These are phyloP conservation scores for Meriones unguiculatus DNA, from an alignment of 2,113 vertebrate genomes.

Conservation along the genomic window DNA sequence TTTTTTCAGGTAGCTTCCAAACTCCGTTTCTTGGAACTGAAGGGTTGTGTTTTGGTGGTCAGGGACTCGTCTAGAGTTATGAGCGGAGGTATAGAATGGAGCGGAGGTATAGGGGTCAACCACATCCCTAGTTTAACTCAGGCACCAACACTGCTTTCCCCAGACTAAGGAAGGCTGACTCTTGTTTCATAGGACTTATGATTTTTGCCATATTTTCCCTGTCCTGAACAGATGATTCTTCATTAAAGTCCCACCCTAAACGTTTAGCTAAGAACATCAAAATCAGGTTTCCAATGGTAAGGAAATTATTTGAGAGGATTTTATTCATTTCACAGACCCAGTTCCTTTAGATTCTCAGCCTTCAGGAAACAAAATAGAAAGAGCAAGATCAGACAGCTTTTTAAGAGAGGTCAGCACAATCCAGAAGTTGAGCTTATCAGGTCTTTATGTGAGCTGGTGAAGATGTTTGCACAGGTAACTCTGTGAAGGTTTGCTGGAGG, in stretches of 20 bases:
- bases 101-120: too few relatives aligned
- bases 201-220: neutral
- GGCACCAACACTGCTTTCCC: neutral
- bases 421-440: neutral
- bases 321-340: neutral
- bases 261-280: neutral
- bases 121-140: neutral
- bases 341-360: neutral
- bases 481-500: neutral
- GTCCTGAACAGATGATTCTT: neutral
- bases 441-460: neutral
- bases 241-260: neutral
- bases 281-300: neutral
- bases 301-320: neutral
- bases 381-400: neutral
- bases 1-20: neutral
- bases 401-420: neutral
- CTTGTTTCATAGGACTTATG: neutral
- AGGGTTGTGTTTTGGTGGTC: neutral
- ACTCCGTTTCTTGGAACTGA: neutral
- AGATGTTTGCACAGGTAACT: neutral
- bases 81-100: rapidly evolving
- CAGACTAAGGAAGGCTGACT: neutral
- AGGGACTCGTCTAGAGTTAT: neutral
- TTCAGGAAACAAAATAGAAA: neutral